phyloP scores from a whole-genome alignment of 2,113 vertebrate genomes.

The Nannobrachium achirus region DNA sequence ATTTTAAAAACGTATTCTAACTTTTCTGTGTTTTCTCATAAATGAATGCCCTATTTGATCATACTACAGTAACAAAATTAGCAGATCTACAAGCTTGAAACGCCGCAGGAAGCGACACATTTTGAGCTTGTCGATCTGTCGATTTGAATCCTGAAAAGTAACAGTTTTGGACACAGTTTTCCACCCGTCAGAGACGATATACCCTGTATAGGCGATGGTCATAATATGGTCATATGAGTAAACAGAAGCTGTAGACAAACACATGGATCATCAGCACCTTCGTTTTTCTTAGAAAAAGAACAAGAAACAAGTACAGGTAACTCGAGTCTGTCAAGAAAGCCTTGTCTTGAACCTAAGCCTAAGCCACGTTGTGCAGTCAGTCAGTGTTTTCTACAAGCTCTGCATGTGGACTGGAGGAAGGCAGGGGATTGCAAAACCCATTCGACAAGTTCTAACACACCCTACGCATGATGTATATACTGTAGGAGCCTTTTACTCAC shows the following conservation, averaged over 20 bases:
- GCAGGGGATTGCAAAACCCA: constrained; percentile 19
- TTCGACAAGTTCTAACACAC: constrained; percentile 50
- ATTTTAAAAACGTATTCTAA: not conserved
- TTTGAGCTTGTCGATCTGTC: too few relatives aligned
- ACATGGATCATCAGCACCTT: not conserved
- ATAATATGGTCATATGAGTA: not conserved
- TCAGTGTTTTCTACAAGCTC: constrained; percentile 11
- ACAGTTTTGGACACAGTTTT: too few relatives aligned
- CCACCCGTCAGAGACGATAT: too few relatives aligned
- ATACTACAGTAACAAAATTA: too few relatives aligned
- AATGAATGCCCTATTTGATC: too few relatives aligned
- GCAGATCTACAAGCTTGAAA: too few relatives aligned
- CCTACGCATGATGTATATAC: constrained; percentile 37
- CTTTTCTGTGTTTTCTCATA: not conserved
- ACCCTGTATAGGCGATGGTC: too few relatives aligned
- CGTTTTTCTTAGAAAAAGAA: not conserved
- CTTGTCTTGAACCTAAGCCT: constrained; percentile 12
- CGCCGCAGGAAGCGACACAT: too few relatives aligned
- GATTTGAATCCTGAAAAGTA: too few relatives aligned
- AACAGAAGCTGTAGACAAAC: constrained; percentile 16
- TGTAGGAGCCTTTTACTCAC: constrained; percentile 30
- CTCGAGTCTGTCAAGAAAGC: constrained; percentile 32
- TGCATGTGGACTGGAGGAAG: not conserved
- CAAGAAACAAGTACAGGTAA: constrained; percentile 1
- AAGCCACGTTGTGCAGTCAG: not conserved